Base-by-base conservation (phyloP, 2,797 vertebrate genomes). In the Trachops cirrhosus region DNA sequence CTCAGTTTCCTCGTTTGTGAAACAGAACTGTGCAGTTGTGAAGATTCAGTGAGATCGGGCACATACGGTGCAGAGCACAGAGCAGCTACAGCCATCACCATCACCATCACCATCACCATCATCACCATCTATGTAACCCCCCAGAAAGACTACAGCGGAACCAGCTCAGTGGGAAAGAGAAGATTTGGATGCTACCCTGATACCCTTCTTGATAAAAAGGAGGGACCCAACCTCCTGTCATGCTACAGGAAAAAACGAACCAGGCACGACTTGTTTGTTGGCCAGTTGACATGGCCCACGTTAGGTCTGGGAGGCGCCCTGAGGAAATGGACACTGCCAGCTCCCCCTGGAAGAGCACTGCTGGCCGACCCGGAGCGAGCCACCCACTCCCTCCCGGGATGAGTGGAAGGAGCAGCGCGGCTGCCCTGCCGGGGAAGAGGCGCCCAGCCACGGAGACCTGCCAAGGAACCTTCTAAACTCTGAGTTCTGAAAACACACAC, bases 381-480 rank as follows among this genome's bases (percentile, higher is more conserved):
- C 86, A 46, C 71, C 67, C 18, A 46, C 39, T 10, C 50, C 22
- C 16, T 5, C 57, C 37, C 6, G 9, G 52, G 73, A 73, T 37
- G 75, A 92, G 71, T 50, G 52, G 91, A 75, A 82, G 70, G 29
- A 6, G 9, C 24, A 1, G 50, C 93, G 50, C 14, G 71, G 86
- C n/a, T 62, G 34, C 52, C 82, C 88, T 46, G 37, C 84, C 57
- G 14, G 29, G 9, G 37, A 86, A 54, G 85, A 96, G 93, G 75
- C 46, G 67, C 59, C 50, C 22, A 16, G 94, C 91, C 91, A 84
- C 24, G 52, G 57, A 87, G 16, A 29, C 48, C 73, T 64, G 91
- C 83, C 94, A 89, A 79, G 34, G 71, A 78, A 82, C 9, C 0
- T 22, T 79, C 87, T 88, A 92, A 86, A 93, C 73, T 59, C 94